A percentile compares a stretch with the other conserved stretches of the same genome.
These are phyloP conservation scores for Cetonia aurata DNA, from an alignment of 2,888 invertebrate genomes.

Conservation along the genomic window DNA sequence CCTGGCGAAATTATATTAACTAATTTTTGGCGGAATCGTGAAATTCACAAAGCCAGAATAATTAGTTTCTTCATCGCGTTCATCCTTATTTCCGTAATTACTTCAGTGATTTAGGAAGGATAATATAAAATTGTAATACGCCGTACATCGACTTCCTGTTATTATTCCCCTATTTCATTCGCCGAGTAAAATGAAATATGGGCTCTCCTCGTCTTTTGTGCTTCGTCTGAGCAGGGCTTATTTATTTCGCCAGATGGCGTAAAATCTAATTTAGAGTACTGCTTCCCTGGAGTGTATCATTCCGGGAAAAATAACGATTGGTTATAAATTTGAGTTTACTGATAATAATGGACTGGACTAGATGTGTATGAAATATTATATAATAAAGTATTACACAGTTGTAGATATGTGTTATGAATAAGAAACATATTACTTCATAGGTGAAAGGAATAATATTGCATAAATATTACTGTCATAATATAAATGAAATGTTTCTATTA, in stretches of 20 bases:
- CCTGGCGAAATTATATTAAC: background rate
- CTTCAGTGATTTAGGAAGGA: background rate
- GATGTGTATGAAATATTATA: background rate
- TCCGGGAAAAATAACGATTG: constrained; percentile 17
- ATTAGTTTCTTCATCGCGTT: background rate
- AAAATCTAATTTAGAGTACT: constrained; percentile 26
- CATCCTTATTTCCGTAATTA: background rate
- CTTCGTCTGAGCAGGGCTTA: constrained; percentile 9
- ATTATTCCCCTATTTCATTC: constrained; percentile 3
- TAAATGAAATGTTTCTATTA: too few relatives aligned
- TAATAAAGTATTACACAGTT: background rate
- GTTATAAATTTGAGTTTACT: constrained; percentile 20
- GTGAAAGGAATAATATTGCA: too few relatives aligned
- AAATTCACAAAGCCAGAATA: background rate
- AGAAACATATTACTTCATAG: too few relatives aligned
- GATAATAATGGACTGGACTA: background rate
- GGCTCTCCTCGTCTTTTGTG: constrained; percentile 21
- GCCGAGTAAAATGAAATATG: background rate
- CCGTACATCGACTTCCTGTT: background rate
- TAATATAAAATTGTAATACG: constrained; percentile 3
- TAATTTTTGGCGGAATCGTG: background rate
- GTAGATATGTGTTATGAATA: too few relatives aligned
- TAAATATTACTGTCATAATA: too few relatives aligned
- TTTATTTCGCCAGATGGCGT: constrained; percentile 19
- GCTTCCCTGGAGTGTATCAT: constrained; percentile 15